Evolutionary conservation across 2,113 vertebrate species (phyloP).

Genomic region (Prionailurus bengalensis): DNA sequence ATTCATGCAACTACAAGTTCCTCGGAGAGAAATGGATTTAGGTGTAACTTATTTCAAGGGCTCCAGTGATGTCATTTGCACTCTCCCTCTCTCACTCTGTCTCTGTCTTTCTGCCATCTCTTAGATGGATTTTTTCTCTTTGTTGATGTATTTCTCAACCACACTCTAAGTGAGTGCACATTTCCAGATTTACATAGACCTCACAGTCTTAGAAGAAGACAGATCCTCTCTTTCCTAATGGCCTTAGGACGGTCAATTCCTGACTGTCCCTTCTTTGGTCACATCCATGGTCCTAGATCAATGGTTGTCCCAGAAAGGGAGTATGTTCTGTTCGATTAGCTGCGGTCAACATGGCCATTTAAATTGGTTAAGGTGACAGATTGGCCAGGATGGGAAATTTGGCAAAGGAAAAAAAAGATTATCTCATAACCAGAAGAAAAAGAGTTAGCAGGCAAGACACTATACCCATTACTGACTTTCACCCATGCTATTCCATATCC

Average conservation of each 20-base stretch:
- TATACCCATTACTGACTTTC: no score
- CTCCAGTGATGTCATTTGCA: not conserved
- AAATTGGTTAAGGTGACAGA: not conserved
- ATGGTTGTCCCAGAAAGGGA: not conserved
- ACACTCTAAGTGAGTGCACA: not conserved
- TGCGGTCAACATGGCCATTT: not conserved
- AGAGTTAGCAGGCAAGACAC: not conserved
- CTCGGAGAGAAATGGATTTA: not conserved
- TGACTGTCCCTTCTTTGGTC: not conserved
- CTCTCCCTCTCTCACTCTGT: not conserved
- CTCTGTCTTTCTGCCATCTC: not conserved
- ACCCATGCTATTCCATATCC: not conserved
- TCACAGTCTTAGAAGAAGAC: not conserved
- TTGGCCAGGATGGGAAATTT: not conserved
- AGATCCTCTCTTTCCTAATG: not conserved
- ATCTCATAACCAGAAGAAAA: not conserved
- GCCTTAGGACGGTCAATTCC: not conserved
- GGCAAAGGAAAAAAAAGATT: not conserved
- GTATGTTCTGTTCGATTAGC: not conserved
- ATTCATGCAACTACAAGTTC: accelerated
- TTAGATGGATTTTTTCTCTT: not conserved
- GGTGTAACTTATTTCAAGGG: not conserved
- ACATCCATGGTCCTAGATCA: not conserved
- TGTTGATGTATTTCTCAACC: not conserved
- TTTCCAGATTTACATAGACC: not conserved